Conservation (phyloP, 64 coral and sea anemone genomes). For the Montipora sp. region DNA sequence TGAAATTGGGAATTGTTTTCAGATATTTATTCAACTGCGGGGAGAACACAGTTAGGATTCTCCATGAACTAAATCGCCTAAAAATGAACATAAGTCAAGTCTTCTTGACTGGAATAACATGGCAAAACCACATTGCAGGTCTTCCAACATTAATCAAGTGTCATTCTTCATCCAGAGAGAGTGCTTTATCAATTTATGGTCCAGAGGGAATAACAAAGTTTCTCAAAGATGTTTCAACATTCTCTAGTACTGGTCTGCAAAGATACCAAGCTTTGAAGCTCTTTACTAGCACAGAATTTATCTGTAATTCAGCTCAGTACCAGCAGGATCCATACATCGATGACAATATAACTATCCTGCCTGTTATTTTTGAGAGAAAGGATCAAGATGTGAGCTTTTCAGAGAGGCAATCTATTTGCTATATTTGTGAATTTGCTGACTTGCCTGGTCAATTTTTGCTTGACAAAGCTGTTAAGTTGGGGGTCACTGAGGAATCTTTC, state of each 20-base stretch:
- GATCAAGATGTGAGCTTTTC: neutral
- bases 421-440: constrained; percentile 72
- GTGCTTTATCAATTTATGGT: neutral
- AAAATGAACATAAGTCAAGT: constrained; percentile 48
- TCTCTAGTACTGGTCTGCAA: constrained; percentile 21
- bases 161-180: neutral
- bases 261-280: constrained; percentile 16
- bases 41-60: constrained; percentile 71
- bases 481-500: constrained; percentile 34
- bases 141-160: constrained; percentile 49
- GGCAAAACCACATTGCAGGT: constrained; percentile 73
- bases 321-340: constrained; percentile 21
- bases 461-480: constrained; percentile 55
- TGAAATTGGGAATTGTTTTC: constrained; percentile 14
- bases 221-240: neutral
- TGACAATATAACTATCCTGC: constrained; percentile 67
- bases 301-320: neutral
- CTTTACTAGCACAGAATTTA: constrained; percentile 40
- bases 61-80: constrained; percentile 56
- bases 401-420: constrained; percentile 60
- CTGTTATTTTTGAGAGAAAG: constrained; percentile 47
- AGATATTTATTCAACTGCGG: constrained; percentile 91
- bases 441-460: constrained; percentile 51
- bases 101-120: constrained; percentile 69
- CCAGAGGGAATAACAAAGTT: neutral